Evolutionary conservation across 2,888 invertebrate species (phyloP), one percentile per base, ranked within the genome.

Genomic region (Chrysotoxum bicinctum): DNA sequence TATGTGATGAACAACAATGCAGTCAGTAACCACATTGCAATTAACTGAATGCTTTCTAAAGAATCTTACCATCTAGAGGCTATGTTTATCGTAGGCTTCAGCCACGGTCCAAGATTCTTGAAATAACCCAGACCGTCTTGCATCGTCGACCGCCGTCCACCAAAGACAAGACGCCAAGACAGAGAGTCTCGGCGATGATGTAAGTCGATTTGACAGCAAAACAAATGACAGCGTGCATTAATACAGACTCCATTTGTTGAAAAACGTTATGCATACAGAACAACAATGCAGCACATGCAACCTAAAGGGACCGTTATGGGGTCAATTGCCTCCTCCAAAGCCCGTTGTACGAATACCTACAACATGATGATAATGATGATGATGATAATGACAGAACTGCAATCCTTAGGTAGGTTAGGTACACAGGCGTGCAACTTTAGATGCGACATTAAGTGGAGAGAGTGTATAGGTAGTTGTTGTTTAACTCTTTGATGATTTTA

Each of bases 261-360:
- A 66, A 14, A 70, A 66, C 66, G 69, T 70, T 79, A 62, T 70
- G 84, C 81, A 75, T 60, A 80, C 76, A 76, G 56, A 64, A 30
- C 23, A 58, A 72, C 74, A 77, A 50, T 78, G 69, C 74, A 40
- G 79, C 48, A 45, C 26, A 45, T 62, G 70, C 66, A 76, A 76
- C 75, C 76, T 80, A 68, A 66, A 85, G 84, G 84, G 84, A 85
- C 84, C 84, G 84, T 85, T 85, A 85, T 85, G 76, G 48, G 80
- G 84, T 85, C 80, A 85, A 72, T 73, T 60, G 72, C 84, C 84
- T 85, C 58, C 75, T 76, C 72, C 70, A 72, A 52, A 52, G 35
- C 23, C 40, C 48, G 66, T 35, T 50, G 45, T 66, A 48, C 23
- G 5, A 19, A 43, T 32, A 32, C 54, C 21, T 19, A 26, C 62